These are phyloP conservation scores for Polia nebulosa DNA, from an alignment of 2,888 invertebrate species.

Conservation along the genomic window DNA sequence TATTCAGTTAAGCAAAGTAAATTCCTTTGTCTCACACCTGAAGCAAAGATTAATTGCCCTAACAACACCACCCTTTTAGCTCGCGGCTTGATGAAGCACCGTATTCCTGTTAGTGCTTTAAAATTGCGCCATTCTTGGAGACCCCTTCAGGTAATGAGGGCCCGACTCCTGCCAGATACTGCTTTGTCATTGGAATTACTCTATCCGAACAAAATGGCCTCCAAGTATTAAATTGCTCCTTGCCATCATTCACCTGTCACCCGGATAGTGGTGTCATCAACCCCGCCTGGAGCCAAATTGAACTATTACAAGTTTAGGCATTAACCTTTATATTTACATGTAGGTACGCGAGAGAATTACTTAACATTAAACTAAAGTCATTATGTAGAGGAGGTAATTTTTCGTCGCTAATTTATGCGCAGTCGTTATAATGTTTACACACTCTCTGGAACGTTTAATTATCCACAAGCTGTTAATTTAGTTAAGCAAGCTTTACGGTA, in stretches of 20 bases:
- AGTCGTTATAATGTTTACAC: slow-evolving; percentile 15
- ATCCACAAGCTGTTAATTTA: slow-evolving; percentile 1
- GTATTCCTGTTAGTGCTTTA: slow-evolving; percentile 64
- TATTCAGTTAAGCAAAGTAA: slow-evolving; percentile 28
- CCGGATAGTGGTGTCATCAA: slow-evolving; percentile 67
- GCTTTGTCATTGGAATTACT: slow-evolving; percentile 81
- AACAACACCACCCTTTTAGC: slow-evolving; percentile 65
- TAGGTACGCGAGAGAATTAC: slow-evolving; percentile 27
- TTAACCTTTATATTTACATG: slow-evolving; percentile 52
- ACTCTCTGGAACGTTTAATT: slow-evolving; percentile 3
- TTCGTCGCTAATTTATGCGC: slow-evolving; percentile 35
- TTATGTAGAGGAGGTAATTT: slow-evolving; percentile 25
- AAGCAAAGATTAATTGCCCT: slow-evolving; percentile 64
- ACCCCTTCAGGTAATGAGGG: slow-evolving; percentile 66
- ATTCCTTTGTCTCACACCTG: slow-evolving; percentile 54
- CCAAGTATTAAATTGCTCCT: slow-evolving; percentile 75
- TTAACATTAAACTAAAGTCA: slow-evolving; percentile 35
- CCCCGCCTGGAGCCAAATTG: slow-evolving; percentile 68
- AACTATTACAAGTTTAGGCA: slow-evolving; percentile 65
- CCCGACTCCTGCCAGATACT: slow-evolving; percentile 71
- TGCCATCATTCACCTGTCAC: slow-evolving; percentile 76
- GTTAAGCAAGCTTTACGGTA: not conserved
- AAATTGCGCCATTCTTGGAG: slow-evolving; percentile 59
- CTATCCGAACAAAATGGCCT: slow-evolving; percentile 76
- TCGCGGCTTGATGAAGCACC: slow-evolving; percentile 61